Evolutionary conservation across 1,140 invertebrate species (phyloP), one percentile per base, ranked within the genome.

Genomic region (Drosophila gunungcola): DNA sequence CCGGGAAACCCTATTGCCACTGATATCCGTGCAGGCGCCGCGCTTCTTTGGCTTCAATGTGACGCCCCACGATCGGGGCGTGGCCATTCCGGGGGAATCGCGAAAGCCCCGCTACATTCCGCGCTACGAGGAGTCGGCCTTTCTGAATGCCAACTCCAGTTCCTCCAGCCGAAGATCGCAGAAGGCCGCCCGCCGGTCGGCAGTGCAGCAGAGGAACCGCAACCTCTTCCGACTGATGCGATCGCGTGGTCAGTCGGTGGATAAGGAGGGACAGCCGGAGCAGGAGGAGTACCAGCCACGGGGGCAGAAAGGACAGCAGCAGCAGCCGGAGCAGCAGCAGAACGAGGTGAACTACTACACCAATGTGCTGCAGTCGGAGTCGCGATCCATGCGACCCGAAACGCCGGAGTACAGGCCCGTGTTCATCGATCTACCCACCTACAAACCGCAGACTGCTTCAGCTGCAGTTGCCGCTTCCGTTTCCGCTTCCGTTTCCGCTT

Each of bases 21-120:
- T 96, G 5, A 96, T 96, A 3, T 96, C 95, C 2, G 95, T 95
- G 41, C 96, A 96, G 83, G 96, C 96, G 3, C 96, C 96, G 0
- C 95, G 94, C 36, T 93, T 95, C 64, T 94, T 94, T n/a, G 93
- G 94, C 78, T 94, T 94, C 63, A 91, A 92, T 70, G 75, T 91
- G 2, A 82, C 78, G 7, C 67, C 63, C 1, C 64, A 74, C 10
- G 80, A 80, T 9, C 82, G 75, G 0, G 76, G 74, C 1, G 39
- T 45, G 2, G 29, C 41, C 6, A 61, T 61, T 34, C 13, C 48
- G 2, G 68, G 69, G 0, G 70, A 74, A 21, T 80, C 62, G 0
- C 78, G 91, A n/a, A 92, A 91, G 55, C 91, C 91, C 1, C 90
- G 91, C n/a, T 92, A 92, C 42, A 92, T 92, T 41, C 91, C 91